These are phyloP conservation scores for Rhopalosiphum padi DNA, from an alignment of 1,140 invertebrate genomes.

Conservation along the genomic window DNA sequence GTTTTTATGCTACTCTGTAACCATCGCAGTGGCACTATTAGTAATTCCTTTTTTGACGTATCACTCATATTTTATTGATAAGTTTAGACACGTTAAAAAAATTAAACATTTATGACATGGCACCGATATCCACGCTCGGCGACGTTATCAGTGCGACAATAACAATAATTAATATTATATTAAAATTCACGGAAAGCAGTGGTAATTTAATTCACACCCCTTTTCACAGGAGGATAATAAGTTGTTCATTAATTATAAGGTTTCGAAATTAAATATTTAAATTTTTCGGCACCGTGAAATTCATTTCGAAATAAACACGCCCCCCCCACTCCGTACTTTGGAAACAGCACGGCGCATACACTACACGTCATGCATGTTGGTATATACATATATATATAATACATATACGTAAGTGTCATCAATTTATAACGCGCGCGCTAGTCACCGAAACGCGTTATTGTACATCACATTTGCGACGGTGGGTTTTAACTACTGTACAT, in stretches of 20 bases:
- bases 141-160: not conserved
- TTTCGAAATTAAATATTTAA: conserved; percentile 37
- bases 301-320: not conserved
- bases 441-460: not conserved
- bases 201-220: not conserved
- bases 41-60: not conserved
- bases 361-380: not conserved
- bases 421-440: not conserved
- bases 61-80: not conserved
- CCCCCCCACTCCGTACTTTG: not conserved
- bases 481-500: not conserved
- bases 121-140: too few species aligned
- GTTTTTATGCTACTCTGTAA: too few species aligned
- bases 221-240: not conserved
- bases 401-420: not conserved
- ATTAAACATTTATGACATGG: not conserved
- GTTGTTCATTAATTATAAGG: conserved; percentile 4
- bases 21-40: too few species aligned
- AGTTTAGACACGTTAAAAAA: not conserved
- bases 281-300: not conserved
- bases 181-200: not conserved
- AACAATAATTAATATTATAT: not conserved
- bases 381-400: not conserved
- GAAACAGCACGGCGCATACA: not conserved
- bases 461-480: not conserved